Conservation (phyloP, 2,797 vertebrate species). For the Novumbra hubbsi region DNA sequence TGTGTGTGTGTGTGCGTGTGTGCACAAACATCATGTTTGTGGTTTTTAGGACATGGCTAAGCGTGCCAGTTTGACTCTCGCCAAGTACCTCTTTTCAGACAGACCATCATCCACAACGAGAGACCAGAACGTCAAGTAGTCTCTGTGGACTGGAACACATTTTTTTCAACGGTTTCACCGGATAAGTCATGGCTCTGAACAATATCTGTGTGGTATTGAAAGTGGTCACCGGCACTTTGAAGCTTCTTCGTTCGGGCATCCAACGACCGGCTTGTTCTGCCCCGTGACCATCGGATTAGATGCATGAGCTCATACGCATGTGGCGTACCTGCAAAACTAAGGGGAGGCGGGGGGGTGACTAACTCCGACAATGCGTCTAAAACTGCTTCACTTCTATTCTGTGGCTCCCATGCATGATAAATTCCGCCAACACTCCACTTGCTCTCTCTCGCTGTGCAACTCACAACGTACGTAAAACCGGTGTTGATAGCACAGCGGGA, state of each 20-base stretch:
- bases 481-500: conserved; percentile 7
- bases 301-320: background rate
- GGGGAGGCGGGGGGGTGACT: conserved; percentile 16
- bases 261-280: background rate
- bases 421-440: background rate
- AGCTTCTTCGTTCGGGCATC: conserved; percentile 3
- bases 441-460: conserved; percentile 1
- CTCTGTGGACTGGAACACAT: conserved; percentile 5
- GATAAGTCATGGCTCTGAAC: conserved; percentile 32
- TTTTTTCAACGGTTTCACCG: conserved; percentile 45
- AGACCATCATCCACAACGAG: background rate
- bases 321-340: background rate
- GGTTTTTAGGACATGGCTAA: background rate
- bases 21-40: background rate
- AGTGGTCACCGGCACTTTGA: conserved; percentile 40
- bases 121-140: background rate
- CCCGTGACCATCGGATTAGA: background rate
- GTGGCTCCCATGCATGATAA: conserved; percentile 21
- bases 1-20: background rate
- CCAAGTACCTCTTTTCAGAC: background rate
- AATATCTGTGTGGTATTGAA: conserved; percentile 51
- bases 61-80: background rate
- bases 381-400: conserved; percentile 34
- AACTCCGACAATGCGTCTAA: background rate
- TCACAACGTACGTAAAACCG: conserved; percentile 14